phyloP scores from a whole-genome alignment of 1,140 invertebrate genomes.

The Scaptodrosophila lebanonensis region DNA sequence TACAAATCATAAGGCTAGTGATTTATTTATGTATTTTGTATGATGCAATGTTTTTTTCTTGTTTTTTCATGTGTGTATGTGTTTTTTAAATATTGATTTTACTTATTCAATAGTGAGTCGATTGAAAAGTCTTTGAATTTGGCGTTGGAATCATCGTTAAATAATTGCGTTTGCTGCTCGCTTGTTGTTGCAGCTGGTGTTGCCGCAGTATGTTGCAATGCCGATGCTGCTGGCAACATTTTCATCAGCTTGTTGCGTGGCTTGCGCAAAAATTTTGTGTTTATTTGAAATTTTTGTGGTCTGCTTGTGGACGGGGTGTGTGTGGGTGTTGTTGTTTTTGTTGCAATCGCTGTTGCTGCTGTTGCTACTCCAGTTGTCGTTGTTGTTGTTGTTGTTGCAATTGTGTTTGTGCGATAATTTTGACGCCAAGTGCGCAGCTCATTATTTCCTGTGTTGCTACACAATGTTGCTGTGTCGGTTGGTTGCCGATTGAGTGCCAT shows the following conservation, averaged over 20 bases:
- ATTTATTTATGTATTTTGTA: slow-evolving; percentile 22
- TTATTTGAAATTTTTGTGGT: slow-evolving; percentile 69
- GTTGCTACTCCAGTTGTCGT: neutral
- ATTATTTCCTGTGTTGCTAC: slow-evolving; percentile 2
- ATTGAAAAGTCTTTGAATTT: slow-evolving; percentile 77
- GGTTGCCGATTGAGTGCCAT: neutral
- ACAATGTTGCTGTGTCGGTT: neutral
- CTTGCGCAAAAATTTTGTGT: slow-evolving; percentile 72
- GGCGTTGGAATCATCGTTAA: slow-evolving; percentile 69
- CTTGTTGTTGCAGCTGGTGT: slow-evolving; percentile 11
- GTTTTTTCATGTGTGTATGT: neutral
- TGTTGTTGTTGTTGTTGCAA: neutral
- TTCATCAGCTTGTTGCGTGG: slow-evolving; percentile 68
- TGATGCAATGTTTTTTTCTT: neutral
- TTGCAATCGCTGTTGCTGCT: neutral
- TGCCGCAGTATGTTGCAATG: slow-evolving; percentile 12
- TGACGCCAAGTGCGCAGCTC: slow-evolving; percentile 52
- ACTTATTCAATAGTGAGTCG: slow-evolving; percentile 74
- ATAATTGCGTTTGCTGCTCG: slow-evolving; percentile 29
- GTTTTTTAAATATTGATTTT: too few relatives aligned
- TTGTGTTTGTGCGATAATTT: slow-evolving; percentile 23
- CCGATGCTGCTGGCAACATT: slow-evolving; percentile 31
- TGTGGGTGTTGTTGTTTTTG: neutral
- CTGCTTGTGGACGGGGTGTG: slow-evolving; percentile 31
- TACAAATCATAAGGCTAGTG: slow-evolving; percentile 53